Percentiles rank a stretch among this genome's conserved stretches.
Evolutionary conservation across 2,113 vertebrate genomes (phyloP).

Genomic region (Globicephala melas): DNA sequence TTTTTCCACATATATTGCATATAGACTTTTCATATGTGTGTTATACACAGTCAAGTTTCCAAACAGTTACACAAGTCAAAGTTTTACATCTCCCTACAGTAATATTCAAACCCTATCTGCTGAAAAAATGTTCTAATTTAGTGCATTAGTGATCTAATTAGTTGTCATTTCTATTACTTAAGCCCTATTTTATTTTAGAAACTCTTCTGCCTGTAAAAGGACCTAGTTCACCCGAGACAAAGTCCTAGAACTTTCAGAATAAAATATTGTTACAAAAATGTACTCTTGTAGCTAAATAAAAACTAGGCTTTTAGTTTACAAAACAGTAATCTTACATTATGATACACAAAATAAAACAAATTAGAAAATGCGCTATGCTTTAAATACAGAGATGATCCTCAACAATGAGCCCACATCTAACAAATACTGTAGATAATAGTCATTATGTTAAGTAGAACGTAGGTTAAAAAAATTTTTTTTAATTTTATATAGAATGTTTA

Average conservation of each 20-base stretch:
- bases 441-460: not conserved
- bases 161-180: slow-evolving; percentile 24
- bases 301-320: not conserved
- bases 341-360: not conserved
- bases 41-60: not conserved
- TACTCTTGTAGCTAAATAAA: slow-evolving; percentile 23
- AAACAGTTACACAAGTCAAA: not conserved
- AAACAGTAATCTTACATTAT: not conserved
- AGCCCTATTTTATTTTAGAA: not conserved
- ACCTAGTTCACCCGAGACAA: not conserved
- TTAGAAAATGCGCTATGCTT: not conserved
- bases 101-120: not conserved
- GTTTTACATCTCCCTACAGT: slow-evolving; percentile 8
- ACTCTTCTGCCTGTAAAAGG: not conserved
- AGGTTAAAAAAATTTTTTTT: too few relatives aligned
- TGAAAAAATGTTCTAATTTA: not conserved
- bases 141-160: not conserved
- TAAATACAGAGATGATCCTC: not conserved
- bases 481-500: not conserved
- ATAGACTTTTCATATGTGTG: not conserved
- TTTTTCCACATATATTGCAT: not conserved
- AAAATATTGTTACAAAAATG: not conserved
- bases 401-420: not conserved
- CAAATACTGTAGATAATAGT: not conserved
- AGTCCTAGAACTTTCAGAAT: slow-evolving; percentile 18